Percentiles rank a stretch among this genome's conserved stretches.
phyloP scores from a whole-genome alignment of 2,888 invertebrate species.

The Coenonympha glycerion region DNA sequence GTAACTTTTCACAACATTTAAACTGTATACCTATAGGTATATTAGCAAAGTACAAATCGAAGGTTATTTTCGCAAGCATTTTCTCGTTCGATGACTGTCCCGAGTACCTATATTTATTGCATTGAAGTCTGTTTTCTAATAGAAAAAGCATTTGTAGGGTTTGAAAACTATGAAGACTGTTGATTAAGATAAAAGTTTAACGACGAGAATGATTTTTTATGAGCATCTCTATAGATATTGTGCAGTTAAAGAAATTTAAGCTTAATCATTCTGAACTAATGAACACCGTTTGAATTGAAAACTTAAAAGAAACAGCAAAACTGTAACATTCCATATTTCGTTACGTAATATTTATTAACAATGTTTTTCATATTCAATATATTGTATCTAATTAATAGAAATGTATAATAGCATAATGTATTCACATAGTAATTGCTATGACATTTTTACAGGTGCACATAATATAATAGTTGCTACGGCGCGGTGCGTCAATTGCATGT shows the following conservation, averaged over 20 bases:
- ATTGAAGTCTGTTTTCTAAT: conserved; percentile 13
- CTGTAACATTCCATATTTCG: no score
- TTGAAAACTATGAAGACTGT: conserved; percentile 6
- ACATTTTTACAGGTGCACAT: not conserved
- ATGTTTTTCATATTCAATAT: no score
- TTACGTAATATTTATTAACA: no score
- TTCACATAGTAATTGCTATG: not conserved
- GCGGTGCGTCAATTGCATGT: no score
- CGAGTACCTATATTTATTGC: conserved; percentile 13
- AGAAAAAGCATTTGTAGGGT: conserved; percentile 7
- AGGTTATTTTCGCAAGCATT: conserved; percentile 22
- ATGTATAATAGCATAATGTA: not conserved
- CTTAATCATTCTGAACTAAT: no score
- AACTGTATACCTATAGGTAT: not conserved
- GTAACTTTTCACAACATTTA: not conserved
- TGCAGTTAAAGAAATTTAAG: no score
- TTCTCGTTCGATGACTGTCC: conserved; percentile 20
- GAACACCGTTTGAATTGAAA: no score
- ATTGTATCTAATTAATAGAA: no score
- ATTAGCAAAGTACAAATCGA: conserved; percentile 3
- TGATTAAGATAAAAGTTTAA: not conserved
- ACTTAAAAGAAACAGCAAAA: no score
- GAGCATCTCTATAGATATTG: no score
- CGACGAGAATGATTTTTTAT: not conserved
- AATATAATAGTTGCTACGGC: not conserved